Base-by-base conservation (phyloP, 2,888 invertebrate species). In the Parnassius smintheus region DNA sequence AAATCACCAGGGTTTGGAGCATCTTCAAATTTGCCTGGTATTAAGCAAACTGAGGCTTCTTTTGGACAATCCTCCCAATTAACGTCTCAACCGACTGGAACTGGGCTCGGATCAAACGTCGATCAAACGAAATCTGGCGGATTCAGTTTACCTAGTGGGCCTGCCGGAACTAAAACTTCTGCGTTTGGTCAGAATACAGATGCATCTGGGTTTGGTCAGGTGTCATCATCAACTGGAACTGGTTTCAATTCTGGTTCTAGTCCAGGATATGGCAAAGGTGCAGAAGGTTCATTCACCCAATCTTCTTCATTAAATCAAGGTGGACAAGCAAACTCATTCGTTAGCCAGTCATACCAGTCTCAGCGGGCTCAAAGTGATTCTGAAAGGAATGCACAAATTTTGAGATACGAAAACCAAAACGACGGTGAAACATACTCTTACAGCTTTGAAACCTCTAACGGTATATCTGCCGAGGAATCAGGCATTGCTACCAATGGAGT, bases 391-490 rank as follows among this genome's bases (percentile, higher is more conserved):
- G 88, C 91, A 9, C 82, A 88, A 69, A 91, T 82, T 45, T 67
- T 91, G 54, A 83, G 80, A 77, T 88, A 83, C 64, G 81, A 86
- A 9, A 90, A 81, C 67, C 78, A 88, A 65, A 91, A 86, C 57
- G 86, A 91, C 61, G 90, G 90, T 35, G 85, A 90, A 56, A 81
- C 78, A 9, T 91, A 83, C 68, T 71, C 84, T 0, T 91, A 89
- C 69, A 85, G 80, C 60, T 91, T 85, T 50, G 91, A 91, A 72
- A 91, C 91, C 2, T 89, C 91, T 0, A 91, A 91, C 60, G 91
- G 91, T 3, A 91, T 91, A 66, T 77, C 86, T 62, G 90, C 88
- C 75, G 91, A 90, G 66, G 91, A 90, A 67, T 82, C 86, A 12
- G 91, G 91, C 59, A 81, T 85, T 0, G 91, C 91, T 42, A 86